Evolutionary conservation across 2,888 invertebrate species (phyloP).

Genomic region (Labia minor): DNA sequence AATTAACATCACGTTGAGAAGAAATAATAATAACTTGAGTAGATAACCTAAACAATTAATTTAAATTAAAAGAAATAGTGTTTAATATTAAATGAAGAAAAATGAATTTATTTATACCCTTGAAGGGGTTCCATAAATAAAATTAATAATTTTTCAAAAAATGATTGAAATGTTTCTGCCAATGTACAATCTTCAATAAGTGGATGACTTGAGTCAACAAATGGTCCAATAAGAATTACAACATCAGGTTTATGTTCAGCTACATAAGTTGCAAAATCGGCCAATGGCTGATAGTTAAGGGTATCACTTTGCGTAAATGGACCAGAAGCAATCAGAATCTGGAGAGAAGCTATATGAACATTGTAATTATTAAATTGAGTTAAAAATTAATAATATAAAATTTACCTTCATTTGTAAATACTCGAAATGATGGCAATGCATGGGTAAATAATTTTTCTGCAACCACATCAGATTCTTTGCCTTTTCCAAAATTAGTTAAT

Average conservation of each 20-base stretch:
- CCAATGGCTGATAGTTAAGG: conserved; percentile 67
- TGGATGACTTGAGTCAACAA: conserved; percentile 60
- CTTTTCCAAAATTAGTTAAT: neutral
- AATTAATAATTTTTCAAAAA: conserved; percentile 60
- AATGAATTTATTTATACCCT: conserved; percentile 42
- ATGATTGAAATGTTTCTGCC: conserved; percentile 57
- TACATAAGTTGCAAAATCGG: conserved; percentile 61
- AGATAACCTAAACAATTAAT: conserved; percentile 44
- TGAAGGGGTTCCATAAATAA: conserved; percentile 52
- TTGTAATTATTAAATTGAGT: neutral
- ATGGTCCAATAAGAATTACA: conserved; percentile 73
- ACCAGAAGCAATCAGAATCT: conserved; percentile 66
- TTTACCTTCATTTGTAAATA: neutral
- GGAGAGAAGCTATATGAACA: conserved; percentile 41
- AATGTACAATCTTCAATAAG: conserved; percentile 49
- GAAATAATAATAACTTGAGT: conserved; percentile 66
- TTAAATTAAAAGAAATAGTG: conserved; percentile 19
- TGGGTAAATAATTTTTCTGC: neutral
- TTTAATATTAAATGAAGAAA: too few species aligned
- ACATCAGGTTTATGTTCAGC: conserved; percentile 61
- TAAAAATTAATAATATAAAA: neutral
- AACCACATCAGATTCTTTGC: neutral
- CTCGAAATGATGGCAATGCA: neutral
- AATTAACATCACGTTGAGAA: conserved; percentile 65
- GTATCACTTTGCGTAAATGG: conserved; percentile 73